A percentile compares a stretch with the other conserved stretches of the same genome.
Evolutionary conservation across 1,140 invertebrate species (phyloP).

Genomic region (Danaus melanippus): DNA sequence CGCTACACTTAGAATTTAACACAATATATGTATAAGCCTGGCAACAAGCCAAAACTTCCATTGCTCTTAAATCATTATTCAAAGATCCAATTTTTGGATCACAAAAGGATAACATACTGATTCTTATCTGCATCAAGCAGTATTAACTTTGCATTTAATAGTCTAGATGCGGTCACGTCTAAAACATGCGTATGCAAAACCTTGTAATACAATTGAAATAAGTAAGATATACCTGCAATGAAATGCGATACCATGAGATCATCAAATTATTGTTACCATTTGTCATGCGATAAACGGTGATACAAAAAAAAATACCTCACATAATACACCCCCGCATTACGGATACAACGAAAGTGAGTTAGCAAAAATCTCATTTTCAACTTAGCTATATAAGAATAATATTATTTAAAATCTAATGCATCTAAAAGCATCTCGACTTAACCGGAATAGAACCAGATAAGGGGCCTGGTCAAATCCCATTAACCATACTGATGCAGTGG

Average conservation of each 20-base stretch:
- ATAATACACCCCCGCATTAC: too few species aligned
- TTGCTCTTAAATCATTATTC: slow-evolving; percentile 13
- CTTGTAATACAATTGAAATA: slow-evolving; percentile 36
- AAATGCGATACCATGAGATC: slow-evolving; percentile 28
- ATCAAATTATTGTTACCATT: slow-evolving; percentile 11
- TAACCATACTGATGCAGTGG: slow-evolving; percentile 36
- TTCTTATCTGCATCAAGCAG: too few species aligned
- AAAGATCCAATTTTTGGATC: slow-evolving; percentile 9
- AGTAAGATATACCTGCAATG: slow-evolving; percentile 24
- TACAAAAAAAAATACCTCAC: too few species aligned
- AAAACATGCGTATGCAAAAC: slow-evolving; percentile 21
- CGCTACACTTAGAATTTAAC: slow-evolving; percentile 20
- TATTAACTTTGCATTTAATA: too few species aligned
- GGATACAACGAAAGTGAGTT: too few species aligned
- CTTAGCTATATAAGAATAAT: too few species aligned
- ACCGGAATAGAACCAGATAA: slow-evolving; percentile 38
- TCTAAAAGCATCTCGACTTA: slow-evolving; percentile 27
- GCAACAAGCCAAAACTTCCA: slow-evolving; percentile 26
- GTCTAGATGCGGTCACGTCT: slow-evolving; percentile 27
- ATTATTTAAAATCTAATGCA: slow-evolving; percentile 12
- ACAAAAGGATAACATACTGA: slow-evolving; percentile 1
- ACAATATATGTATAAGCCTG: slow-evolving; percentile 16
- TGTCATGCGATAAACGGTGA: too few species aligned
- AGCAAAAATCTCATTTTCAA: too few species aligned
- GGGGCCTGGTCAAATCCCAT: slow-evolving; percentile 48